Evolutionary conservation across 2,113 vertebrate genomes (phyloP).

Genomic region (Dipodomys spectabilis): DNA sequence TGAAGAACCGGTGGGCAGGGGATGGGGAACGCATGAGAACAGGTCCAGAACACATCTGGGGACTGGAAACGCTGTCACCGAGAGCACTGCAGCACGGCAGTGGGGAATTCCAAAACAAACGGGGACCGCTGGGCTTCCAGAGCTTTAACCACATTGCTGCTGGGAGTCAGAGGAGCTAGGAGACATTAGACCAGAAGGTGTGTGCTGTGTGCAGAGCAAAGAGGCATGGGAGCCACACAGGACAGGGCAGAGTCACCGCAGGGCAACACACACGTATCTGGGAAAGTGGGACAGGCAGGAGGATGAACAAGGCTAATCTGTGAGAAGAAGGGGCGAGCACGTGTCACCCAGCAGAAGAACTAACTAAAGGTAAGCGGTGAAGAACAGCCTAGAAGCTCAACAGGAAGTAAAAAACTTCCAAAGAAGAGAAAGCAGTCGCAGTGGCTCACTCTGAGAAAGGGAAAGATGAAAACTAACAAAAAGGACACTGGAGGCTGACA

Average conservation of each 20-base stretch:
- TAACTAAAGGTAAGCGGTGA: not conserved
- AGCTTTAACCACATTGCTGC: not conserved
- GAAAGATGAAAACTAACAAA: not conserved
- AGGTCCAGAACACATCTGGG: not conserved
- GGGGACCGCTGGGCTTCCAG: not conserved
- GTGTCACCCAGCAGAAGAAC: not conserved
- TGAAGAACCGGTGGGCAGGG: too few species aligned
- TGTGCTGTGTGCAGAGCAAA: not conserved
- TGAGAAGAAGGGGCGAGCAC: not conserved
- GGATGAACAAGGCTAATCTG: not conserved
- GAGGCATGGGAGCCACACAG: not conserved
- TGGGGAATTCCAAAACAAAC: not conserved
- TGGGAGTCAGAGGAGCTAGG: not conserved
- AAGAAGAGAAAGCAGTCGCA: not conserved
- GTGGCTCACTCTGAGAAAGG: not conserved
- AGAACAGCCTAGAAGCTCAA: not conserved
- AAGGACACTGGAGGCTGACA: not conserved
- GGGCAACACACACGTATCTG: not conserved
- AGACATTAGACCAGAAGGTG: not conserved
- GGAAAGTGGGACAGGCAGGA: not conserved
- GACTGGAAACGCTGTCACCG: rapidly evolving
- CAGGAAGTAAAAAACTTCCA: not conserved
- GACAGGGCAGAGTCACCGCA: not conserved
- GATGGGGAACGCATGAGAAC: too few species aligned
- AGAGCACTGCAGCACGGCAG: not conserved